Evolutionary conservation across 1,140 invertebrate genomes (phyloP).

Genomic region (Dysdera silvatica): DNA sequence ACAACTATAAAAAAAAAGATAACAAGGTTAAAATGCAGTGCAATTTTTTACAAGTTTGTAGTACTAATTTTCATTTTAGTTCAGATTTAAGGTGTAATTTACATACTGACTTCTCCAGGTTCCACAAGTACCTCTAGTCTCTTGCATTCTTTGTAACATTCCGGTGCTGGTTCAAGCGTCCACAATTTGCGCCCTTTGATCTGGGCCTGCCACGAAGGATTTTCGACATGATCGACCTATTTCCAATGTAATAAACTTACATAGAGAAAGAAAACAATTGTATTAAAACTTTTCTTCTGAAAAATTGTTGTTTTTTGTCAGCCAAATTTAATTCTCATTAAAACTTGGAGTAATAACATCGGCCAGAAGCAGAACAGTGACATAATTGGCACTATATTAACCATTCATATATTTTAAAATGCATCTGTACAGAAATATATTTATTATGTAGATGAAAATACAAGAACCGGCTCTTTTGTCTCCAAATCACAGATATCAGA

Average conservation of each 20-base stretch:
- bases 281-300: neutral
- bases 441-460: too few relatives aligned
- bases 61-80: neutral
- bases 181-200: slow-evolving; percentile 74
- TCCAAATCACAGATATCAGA: too few relatives aligned
- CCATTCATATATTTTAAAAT: too few relatives aligned
- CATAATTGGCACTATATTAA: too few relatives aligned
- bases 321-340: too few relatives aligned
- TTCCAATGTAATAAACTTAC: too few relatives aligned
- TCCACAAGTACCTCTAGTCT: slow-evolving; percentile 61
- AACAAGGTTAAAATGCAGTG: slow-evolving; percentile 27
- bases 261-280: slow-evolving; percentile 28
- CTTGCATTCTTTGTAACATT: slow-evolving; percentile 70
- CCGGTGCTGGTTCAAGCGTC: slow-evolving; percentile 75
- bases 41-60: neutral
- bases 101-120: slow-evolving; percentile 81
- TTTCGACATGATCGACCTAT: slow-evolving; percentile 80
- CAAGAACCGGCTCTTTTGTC: too few relatives aligned
- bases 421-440: too few relatives aligned
- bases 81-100: neutral
- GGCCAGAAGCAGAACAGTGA: too few relatives aligned
- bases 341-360: too few relatives aligned
- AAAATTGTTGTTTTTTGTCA: too few relatives aligned
- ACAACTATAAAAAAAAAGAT: slow-evolving; percentile 61
- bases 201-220: slow-evolving; percentile 93